Percentiles rank a stretch among this genome's conserved stretches.
Conservation (phyloP, 1,140 invertebrate species). For the Dendrolimus punctatus region DNA sequence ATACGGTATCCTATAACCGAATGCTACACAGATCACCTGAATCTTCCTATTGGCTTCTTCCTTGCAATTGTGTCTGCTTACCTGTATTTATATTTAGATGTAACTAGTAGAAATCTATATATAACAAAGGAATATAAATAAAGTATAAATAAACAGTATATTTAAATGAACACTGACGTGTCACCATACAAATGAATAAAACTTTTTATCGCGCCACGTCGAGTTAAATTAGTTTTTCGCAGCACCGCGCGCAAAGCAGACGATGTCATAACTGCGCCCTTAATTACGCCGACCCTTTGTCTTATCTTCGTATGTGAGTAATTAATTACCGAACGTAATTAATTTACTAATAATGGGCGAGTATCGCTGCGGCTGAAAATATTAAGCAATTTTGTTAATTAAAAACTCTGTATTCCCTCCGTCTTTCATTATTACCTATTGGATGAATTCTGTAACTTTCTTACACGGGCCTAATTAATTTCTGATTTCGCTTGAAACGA, state of each 20-base stretch:
- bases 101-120: no score
- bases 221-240: slow-evolving; percentile 61
- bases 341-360: slow-evolving; percentile 48
- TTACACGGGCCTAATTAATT: slow-evolving; percentile 1
- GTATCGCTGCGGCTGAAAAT: slow-evolving; percentile 35
- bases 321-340: slow-evolving; percentile 59
- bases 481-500: slow-evolving; percentile 8
- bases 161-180: no score
- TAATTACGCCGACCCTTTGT: slow-evolving; percentile 46
- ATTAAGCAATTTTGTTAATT: slow-evolving; percentile 46
- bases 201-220: slow-evolving; percentile 30
- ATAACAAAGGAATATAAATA: no score
- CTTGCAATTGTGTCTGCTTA: no score
- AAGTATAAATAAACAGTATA: no score
- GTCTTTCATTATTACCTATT: slow-evolving; percentile 2
- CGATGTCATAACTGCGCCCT: slow-evolving; percentile 36
- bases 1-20: no score
- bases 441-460: slow-evolving; percentile 2
- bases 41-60: no score
- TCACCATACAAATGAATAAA: slow-evolving; percentile 8
- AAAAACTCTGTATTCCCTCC: slow-evolving; percentile 15
- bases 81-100: no score
- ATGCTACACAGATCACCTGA: no score
- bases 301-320: slow-evolving; percentile 49
- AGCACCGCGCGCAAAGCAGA: slow-evolving; percentile 23